A percentile compares a stretch with the other conserved stretches of the same genome.
Evolutionary conservation across 2,888 invertebrate species (phyloP).

Genomic region (Plagodis dolabraria): DNA sequence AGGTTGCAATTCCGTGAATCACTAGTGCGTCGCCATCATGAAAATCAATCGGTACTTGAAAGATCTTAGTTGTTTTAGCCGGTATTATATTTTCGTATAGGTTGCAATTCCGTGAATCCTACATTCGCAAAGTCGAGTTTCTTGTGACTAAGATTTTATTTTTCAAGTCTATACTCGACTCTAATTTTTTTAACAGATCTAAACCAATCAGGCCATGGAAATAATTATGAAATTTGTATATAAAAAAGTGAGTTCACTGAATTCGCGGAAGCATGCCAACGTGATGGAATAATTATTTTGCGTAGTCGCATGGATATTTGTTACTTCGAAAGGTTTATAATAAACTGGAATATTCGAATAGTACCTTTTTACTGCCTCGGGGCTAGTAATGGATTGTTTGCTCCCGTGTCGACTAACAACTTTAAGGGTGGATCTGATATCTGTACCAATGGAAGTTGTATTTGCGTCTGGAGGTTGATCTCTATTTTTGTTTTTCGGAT

Average conservation of each 20-base stretch:
- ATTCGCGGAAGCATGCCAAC: conserved; percentile 34
- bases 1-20: too few relatives aligned
- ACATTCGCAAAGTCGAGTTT: too few relatives aligned
- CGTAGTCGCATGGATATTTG: conserved; percentile 38
- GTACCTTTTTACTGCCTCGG: conserved; percentile 31
- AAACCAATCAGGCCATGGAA: conserved; percentile 46
- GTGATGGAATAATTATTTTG: conserved; percentile 40
- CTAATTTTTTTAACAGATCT: conserved; percentile 39
- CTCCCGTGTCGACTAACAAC: conserved; percentile 40
- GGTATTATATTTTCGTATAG: too few relatives aligned
- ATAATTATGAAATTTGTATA: conserved; percentile 44
- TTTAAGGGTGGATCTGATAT: conserved; percentile 37
- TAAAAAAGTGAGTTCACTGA: conserved; percentile 36
- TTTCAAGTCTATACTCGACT: conserved; percentile 38
- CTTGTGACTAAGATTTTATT: conserved; percentile 13
- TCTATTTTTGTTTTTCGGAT: conserved; percentile 21
- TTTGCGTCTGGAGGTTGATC: conserved; percentile 32
- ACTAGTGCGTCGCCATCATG: too few relatives aligned
- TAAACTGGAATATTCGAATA: conserved; percentile 23
- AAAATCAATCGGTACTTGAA: too few relatives aligned
- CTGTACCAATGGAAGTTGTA: conserved; percentile 39
- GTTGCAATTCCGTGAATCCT: too few relatives aligned
- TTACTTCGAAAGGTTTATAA: conserved; percentile 40
- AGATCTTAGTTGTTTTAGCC: too few relatives aligned
- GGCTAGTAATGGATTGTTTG: conserved; percentile 41